These are phyloP conservation scores for Hemiprocne comata DNA, from an alignment of 2,113 vertebrate species.

Conservation along the genomic window DNA sequence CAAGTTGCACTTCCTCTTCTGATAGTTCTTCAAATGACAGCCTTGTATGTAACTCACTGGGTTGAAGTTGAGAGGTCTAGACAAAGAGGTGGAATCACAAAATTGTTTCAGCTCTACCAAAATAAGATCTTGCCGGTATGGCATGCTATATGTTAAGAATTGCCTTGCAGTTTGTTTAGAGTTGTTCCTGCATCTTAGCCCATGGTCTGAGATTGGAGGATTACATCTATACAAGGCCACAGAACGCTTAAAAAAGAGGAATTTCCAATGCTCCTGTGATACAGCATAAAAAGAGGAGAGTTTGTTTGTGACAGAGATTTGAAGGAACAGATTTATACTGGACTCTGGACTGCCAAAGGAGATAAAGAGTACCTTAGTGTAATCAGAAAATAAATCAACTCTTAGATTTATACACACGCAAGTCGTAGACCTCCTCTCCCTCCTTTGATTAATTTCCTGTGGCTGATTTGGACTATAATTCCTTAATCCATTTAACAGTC, in stretches of 20 bases:
- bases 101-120: background rate
- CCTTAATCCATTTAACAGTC: background rate
- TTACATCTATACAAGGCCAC: background rate
- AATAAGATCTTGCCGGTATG: background rate
- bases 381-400: background rate
- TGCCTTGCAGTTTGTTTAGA: background rate
- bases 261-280: background rate
- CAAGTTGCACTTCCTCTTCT: background rate
- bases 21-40: background rate
- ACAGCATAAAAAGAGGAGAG: background rate
- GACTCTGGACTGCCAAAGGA: background rate
- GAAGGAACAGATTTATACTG: background rate
- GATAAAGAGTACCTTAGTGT: background rate
- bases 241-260: background rate
- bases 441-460: background rate
- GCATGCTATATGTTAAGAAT: background rate
- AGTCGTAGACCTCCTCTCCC: background rate
- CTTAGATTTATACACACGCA: background rate
- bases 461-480: background rate
- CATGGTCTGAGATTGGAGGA: background rate
- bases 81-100: background rate
- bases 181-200: background rate
- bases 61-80: background rate
- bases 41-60: rapidly evolving
- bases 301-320: background rate